These are phyloP conservation scores for Hybognathus amarus DNA, from an alignment of 2,797 vertebrate species.

Conservation along the genomic window DNA sequence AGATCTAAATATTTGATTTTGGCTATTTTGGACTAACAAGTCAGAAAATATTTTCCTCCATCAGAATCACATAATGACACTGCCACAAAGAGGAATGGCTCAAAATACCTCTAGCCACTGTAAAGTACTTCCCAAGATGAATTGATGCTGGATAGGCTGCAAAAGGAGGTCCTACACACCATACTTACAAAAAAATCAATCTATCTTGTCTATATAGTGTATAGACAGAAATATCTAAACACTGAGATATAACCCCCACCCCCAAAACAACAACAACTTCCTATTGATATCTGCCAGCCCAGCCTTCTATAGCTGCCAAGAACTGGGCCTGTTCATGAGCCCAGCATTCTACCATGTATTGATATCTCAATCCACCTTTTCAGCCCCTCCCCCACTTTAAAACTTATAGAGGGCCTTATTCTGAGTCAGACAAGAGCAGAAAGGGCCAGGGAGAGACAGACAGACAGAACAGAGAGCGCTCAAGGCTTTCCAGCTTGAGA, in stretches of 20 bases:
- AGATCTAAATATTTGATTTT: too few species aligned
- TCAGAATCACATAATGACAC: background rate
- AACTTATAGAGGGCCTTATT: background rate
- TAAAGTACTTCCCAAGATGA: background rate
- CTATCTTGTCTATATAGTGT: too few species aligned
- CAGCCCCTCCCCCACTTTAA: background rate
- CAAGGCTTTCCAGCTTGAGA: constrained; percentile 1
- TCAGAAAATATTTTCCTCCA: too few species aligned
- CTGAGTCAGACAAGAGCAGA: constrained; percentile 38
- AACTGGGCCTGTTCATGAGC: background rate
- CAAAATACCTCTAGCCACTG: background rate
- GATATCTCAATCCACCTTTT: background rate
- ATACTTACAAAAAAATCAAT: too few species aligned
- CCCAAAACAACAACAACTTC: too few species aligned
- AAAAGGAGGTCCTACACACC: too few species aligned
- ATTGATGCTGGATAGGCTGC: too few species aligned
- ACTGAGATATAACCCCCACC: too few species aligned
- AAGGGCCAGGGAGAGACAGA: background rate
- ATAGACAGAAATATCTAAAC: too few species aligned
- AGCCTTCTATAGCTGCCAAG: too few species aligned
- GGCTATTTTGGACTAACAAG: too few species aligned
- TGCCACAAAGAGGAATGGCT: background rate
- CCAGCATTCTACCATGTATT: background rate
- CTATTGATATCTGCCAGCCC: too few species aligned
- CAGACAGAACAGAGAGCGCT: constrained; percentile 14